A percentile compares a stretch with the other conserved stretches of the same genome.
These are phyloP conservation scores for Pediacus dermestoides DNA, from an alignment of 2,888 invertebrate genomes.

Conservation along the genomic window DNA sequence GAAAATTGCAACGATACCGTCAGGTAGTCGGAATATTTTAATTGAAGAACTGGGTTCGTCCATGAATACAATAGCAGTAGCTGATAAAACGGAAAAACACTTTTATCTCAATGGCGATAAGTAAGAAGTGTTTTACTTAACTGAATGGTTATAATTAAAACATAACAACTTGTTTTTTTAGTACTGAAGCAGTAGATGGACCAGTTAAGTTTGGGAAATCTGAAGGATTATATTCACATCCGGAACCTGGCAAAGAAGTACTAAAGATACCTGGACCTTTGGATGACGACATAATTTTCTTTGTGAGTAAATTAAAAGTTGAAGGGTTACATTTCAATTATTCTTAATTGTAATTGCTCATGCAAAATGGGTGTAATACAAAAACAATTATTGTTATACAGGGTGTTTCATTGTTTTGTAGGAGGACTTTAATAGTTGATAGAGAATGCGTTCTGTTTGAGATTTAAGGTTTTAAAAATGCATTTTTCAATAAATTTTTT, in stretches of 20 bases:
- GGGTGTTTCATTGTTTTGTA: too few relatives aligned
- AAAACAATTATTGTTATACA: too few relatives aligned
- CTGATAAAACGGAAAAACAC: slow-evolving; percentile 49
- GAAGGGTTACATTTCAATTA: too few relatives aligned
- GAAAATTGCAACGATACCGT: slow-evolving; percentile 57
- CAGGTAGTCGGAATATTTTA: slow-evolving; percentile 58
- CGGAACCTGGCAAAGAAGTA: slow-evolving; percentile 55
- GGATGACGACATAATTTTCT: slow-evolving; percentile 57
- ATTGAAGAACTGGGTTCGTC: slow-evolving; percentile 57
- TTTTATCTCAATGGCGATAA: slow-evolving; percentile 62
- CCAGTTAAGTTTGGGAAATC: slow-evolving; percentile 51
- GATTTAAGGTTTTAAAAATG: too few relatives aligned
- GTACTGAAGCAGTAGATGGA: slow-evolving; percentile 45
- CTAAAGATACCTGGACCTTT: slow-evolving; percentile 61
- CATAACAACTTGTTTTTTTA: slow-evolving; percentile 19
- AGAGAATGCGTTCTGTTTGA: too few relatives aligned
- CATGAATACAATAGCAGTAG: slow-evolving; percentile 58
- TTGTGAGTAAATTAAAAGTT: slow-evolving; percentile 56
- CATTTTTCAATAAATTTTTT: too few relatives aligned
- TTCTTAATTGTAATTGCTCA: too few relatives aligned
- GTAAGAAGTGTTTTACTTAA: slow-evolving; percentile 45
- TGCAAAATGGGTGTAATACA: too few relatives aligned
- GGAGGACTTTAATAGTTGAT: too few relatives aligned
- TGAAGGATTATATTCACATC: slow-evolving; percentile 52
- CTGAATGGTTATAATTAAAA: background rate